Conservation (phyloP, 2,888 invertebrate species). For the Pilophorus perplexus region DNA sequence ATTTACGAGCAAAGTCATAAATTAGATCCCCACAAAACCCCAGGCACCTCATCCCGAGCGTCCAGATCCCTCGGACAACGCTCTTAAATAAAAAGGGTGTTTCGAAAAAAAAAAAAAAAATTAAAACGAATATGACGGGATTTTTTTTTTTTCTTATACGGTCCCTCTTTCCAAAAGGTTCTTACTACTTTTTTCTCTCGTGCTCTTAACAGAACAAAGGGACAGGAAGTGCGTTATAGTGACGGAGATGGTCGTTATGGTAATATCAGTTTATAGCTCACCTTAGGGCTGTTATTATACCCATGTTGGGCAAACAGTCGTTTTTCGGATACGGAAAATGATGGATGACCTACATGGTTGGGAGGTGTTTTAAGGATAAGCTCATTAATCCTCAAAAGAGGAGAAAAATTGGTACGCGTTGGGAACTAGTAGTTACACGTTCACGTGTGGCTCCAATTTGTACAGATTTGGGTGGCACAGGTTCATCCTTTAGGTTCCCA, state of each 20-base stretch:
- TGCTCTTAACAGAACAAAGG: conserved; percentile 9
- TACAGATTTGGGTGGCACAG: no score
- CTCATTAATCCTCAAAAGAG: no score
- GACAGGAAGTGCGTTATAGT: conserved; percentile 13
- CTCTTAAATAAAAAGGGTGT: conserved; percentile 7
- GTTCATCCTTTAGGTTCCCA: no score
- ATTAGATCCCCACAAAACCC: conserved; percentile 3
- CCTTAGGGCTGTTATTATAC: conserved; percentile 12
- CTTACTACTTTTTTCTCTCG: background rate
- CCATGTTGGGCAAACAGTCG: conserved; percentile 13
- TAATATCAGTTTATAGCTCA: conserved; percentile 19
- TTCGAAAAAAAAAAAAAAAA: background rate
- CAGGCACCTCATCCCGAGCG: background rate
- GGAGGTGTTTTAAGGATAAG: no score
- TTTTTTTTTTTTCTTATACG: background rate
- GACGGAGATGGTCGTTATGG: conserved; percentile 6
- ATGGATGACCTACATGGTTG: background rate
- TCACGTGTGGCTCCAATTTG: no score
- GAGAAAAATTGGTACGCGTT: no score
- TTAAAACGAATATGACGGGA: background rate
- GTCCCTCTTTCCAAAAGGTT: background rate
- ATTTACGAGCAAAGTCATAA: conserved; percentile 14
- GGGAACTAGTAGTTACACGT: no score
- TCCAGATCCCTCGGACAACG: background rate
- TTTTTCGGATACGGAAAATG: background rate